Evolutionary conservation across 2,113 vertebrate species (phyloP).

Genomic region (Scatophagus argus): DNA sequence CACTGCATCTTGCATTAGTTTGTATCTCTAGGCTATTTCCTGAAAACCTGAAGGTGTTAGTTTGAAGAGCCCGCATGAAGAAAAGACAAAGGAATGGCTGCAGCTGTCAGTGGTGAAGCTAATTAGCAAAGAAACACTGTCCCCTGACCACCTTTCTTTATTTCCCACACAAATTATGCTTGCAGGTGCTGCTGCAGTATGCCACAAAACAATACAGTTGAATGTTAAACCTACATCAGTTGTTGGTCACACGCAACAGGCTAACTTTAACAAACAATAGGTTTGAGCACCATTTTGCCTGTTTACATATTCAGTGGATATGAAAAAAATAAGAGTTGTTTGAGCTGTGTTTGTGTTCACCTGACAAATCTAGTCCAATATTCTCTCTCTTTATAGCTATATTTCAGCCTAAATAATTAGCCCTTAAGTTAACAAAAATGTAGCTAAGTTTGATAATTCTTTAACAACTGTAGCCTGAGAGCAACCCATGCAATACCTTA

Average conservation of each 20-base stretch:
- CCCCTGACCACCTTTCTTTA: neutral
- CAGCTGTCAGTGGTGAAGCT: conserved; percentile 7
- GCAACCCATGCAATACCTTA: neutral
- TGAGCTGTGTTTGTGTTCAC: too few relatives aligned
- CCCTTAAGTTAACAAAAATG: too few relatives aligned
- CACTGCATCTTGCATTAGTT: conserved; percentile 22
- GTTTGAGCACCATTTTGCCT: too few relatives aligned
- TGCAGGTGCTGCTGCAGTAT: neutral
- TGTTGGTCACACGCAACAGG: too few relatives aligned
- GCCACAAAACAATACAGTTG: neutral
- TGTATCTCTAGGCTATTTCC: conserved; percentile 28
- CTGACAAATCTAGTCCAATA: too few relatives aligned
- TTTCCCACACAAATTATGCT: neutral
- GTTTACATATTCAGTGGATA: too few relatives aligned
- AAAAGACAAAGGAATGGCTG: neutral
- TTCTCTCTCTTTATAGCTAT: too few relatives aligned
- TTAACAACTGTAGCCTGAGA: neutral
- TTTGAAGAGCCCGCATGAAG: neutral
- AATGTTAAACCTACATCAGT: neutral
- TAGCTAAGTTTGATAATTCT: neutral
- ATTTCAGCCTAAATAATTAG: too few relatives aligned
- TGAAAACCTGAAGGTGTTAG: conserved; percentile 26
- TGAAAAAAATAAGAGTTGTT: too few relatives aligned
- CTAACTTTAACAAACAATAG: too few relatives aligned
- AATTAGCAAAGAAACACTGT: conserved; percentile 7